Percentiles rank a stretch among this genome's conserved stretches.
phyloP scores from a whole-genome alignment of 2,113 vertebrate species.

The Nestor notabilis region DNA sequence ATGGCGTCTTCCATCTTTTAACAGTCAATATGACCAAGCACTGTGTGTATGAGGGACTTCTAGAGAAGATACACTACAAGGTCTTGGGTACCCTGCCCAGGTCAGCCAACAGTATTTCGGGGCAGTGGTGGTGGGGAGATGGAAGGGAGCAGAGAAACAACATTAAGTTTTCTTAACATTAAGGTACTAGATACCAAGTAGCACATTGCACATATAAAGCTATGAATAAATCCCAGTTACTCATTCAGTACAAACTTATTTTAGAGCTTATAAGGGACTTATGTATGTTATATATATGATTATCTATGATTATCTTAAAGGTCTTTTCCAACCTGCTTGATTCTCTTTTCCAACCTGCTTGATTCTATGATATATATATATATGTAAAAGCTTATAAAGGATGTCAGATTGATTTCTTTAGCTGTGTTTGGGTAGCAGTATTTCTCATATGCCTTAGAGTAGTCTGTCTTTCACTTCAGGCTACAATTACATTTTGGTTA shows the following conservation, averaged over 20 bases:
- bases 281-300: fast-evolving
- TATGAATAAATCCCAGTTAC: background rate
- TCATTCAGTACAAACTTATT: background rate
- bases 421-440: background rate
- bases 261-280: background rate
- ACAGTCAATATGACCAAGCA: background rate
- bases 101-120: background rate
- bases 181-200: background rate
- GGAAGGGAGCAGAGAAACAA: background rate
- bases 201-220: background rate
- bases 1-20: fast-evolving
- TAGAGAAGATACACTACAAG: background rate
- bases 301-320: background rate
- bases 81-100: background rate
- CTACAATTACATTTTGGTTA: background rate
- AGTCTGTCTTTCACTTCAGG: background rate
- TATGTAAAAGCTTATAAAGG: background rate
- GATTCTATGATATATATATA: background rate
- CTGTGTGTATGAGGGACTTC: background rate
- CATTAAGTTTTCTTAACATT: background rate
- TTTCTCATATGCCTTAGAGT: background rate
- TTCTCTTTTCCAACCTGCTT: background rate
- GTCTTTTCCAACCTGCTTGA: background rate
- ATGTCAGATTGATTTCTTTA: background rate
- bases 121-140: background rate